A percentile compares a stretch with the other conserved stretches of the same genome.
Conservation (phyloP, 1,140 invertebrate species). For the Potamilus streckersoni region DNA sequence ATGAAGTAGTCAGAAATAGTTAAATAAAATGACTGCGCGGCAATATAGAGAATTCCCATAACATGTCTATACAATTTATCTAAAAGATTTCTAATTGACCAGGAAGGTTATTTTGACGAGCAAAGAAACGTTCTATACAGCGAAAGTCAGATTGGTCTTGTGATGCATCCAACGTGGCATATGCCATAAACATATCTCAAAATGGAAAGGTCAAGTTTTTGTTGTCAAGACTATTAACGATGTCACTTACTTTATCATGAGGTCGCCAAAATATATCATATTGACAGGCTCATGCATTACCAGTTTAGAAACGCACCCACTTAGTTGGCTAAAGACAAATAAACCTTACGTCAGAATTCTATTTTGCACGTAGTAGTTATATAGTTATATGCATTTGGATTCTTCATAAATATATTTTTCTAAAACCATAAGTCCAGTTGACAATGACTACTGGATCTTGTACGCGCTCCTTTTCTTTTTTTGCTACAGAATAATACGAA, state of each 20-base stretch:
- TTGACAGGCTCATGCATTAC: slow-evolving; percentile 27
- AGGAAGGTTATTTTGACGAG: slow-evolving; percentile 8
- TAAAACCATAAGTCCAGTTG: too few species aligned
- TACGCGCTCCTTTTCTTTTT: too few species aligned
- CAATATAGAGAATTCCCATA: background rate
- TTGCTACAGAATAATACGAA: too few species aligned
- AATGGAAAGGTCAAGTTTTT: slow-evolving; percentile 30
- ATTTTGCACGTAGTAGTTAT: too few species aligned
- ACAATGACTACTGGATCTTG: too few species aligned
- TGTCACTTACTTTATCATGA: slow-evolving; percentile 22
- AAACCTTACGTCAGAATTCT: too few species aligned
- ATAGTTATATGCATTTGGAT: too few species aligned
- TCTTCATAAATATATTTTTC: too few species aligned
- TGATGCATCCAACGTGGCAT: slow-evolving; percentile 26
- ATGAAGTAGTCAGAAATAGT: background rate
- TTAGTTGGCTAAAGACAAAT: background rate
- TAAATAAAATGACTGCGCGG: background rate
- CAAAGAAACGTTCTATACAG: slow-evolving; percentile 4
- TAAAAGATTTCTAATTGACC: slow-evolving; percentile 12
- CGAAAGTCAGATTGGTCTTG: slow-evolving; percentile 30
- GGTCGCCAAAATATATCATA: slow-evolving; percentile 21
- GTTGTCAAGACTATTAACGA: slow-evolving; percentile 30
- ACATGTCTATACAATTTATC: background rate
- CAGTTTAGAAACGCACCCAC: slow-evolving; percentile 10
- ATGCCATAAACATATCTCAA: slow-evolving; percentile 24